Percentiles rank a stretch among this genome's conserved stretches.
Evolutionary conservation across 2,797 vertebrate species (phyloP).

Genomic region (Acanthopagrus latus): DNA sequence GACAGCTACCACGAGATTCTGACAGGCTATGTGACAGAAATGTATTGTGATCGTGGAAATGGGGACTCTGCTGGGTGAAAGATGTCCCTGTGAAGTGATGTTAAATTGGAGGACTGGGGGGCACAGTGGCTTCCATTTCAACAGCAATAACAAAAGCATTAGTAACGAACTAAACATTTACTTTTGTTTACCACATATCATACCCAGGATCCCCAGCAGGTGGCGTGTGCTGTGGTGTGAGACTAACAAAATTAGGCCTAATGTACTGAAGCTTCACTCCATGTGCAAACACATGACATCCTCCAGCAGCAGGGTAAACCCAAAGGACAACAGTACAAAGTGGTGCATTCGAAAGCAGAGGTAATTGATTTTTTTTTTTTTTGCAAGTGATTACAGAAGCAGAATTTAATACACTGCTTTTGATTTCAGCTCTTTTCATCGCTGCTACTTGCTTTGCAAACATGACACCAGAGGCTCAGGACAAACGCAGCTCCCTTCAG

Average conservation of each 20-base stretch:
- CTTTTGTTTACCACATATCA: slow-evolving; percentile 19
- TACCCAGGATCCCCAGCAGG: slow-evolving; percentile 65
- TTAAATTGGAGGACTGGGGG: slow-evolving; percentile 5
- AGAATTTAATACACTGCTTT: slow-evolving; percentile 76
- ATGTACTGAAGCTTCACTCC: slow-evolving; percentile 23
- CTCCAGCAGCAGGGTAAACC: slow-evolving; percentile 53
- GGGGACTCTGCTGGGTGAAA: slow-evolving; percentile 1
- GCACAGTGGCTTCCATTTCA: background rate
- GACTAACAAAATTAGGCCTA: slow-evolving; percentile 37
- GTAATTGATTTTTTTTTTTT: slow-evolving; percentile 74
- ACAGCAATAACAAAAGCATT: background rate
- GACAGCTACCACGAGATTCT: slow-evolving; percentile 24
- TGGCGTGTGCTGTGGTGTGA: slow-evolving; percentile 44
- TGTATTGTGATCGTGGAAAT: slow-evolving; percentile 23
- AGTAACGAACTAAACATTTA: background rate
- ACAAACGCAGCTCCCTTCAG: slow-evolving; percentile 68
- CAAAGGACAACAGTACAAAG: slow-evolving; percentile 63
- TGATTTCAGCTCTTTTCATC: slow-evolving; percentile 69
- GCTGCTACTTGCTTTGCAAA: slow-evolving; percentile 69
- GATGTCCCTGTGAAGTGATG: background rate
- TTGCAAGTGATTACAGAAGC: slow-evolving; percentile 73
- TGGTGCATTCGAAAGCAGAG: slow-evolving; percentile 64
- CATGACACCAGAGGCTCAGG: slow-evolving; percentile 75
- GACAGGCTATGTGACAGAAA: slow-evolving; percentile 33
- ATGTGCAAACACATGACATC: slow-evolving; percentile 61